phyloP scores from a whole-genome alignment of 2,888 invertebrate species.

The Eristalis intricaria region DNA sequence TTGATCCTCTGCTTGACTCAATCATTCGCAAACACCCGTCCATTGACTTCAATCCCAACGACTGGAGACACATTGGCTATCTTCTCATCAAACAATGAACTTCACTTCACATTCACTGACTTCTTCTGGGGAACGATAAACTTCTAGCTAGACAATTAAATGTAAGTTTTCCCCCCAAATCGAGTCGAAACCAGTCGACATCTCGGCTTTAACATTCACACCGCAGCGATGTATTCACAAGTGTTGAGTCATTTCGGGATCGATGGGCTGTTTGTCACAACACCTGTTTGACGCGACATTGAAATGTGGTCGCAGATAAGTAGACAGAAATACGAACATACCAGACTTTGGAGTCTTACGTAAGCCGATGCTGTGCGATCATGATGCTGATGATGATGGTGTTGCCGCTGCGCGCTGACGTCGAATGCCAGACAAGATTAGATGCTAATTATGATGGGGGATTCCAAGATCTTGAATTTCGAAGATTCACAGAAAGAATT shows the following conservation, averaged over 20 bases:
- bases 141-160: neutral
- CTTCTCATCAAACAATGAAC: no score
- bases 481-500: slow-evolving; percentile 17
- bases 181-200: neutral
- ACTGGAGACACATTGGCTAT: no score
- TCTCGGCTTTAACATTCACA: neutral
- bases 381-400: neutral
- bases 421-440: neutral
- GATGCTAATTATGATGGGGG: neutral
- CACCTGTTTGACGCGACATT: neutral
- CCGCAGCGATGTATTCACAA: neutral
- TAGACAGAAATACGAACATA: neutral
- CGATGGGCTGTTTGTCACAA: neutral
- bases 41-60: no score
- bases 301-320: neutral
- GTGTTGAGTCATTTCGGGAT: neutral
- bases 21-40: no score
- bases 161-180: neutral
- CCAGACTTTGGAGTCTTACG: neutral
- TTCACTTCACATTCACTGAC: no score
- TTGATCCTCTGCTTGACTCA: no score
- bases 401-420: neutral
- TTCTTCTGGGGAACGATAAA: neutral
- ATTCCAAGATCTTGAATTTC: neutral
- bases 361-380: neutral